Evolutionary conservation across 2,888 invertebrate species (phyloP).

Genomic region (Serripes groenlandicus): DNA sequence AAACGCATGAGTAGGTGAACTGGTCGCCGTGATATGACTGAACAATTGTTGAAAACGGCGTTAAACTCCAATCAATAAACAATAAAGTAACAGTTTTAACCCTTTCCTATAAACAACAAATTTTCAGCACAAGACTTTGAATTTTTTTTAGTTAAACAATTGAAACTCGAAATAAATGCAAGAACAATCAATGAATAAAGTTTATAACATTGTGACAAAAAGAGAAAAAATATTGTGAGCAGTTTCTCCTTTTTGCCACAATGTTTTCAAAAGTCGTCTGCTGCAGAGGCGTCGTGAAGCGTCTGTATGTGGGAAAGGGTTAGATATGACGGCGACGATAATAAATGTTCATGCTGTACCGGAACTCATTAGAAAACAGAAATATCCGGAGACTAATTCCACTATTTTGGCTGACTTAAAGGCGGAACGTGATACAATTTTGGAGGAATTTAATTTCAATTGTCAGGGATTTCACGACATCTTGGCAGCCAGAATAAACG

Average conservation of each 20-base stretch:
- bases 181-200: neutral
- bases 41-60: neutral
- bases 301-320: neutral
- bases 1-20: no score
- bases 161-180: no score
- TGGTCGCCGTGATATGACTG: neutral
- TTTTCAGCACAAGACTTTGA: no score
- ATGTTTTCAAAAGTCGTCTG: neutral
- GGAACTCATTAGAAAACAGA: neutral
- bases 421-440: slow-evolving; percentile 15
- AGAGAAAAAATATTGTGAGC: neutral
- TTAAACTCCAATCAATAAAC: neutral
- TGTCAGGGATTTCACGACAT: slow-evolving; percentile 5
- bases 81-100: no score
- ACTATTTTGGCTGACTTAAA: neutral
- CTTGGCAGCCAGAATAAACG: slow-evolving; percentile 6
- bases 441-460: slow-evolving; percentile 20
- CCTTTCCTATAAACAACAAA: no score
- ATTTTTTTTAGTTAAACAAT: no score
- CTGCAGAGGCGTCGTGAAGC: neutral
- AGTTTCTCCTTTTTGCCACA: neutral
- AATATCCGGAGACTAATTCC: neutral
- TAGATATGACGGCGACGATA: neutral
- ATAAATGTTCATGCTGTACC: neutral
- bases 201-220: neutral